phyloP scores from a whole-genome alignment of 1,140 invertebrate species.

The Caenorhabditis remanei region DNA sequence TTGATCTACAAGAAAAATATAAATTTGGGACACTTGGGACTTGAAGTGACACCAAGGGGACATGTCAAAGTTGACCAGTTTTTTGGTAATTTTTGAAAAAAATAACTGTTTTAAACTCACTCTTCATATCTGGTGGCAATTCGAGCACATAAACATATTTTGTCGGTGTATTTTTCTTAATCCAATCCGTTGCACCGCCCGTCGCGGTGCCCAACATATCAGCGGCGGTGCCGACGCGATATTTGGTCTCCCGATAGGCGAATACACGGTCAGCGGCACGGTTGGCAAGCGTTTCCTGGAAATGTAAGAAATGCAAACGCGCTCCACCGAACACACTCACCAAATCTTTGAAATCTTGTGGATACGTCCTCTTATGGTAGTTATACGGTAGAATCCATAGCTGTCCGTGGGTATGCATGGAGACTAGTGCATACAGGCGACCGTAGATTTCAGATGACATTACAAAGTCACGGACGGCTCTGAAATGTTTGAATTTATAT shows the following conservation, averaged over 20 bases:
- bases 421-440: slow-evolving; percentile 71
- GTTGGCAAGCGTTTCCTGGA: slow-evolving; percentile 64
- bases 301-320: too few relatives aligned
- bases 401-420: slow-evolving; percentile 76
- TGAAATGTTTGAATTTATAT: slow-evolving; percentile 56
- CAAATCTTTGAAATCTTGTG: slow-evolving; percentile 72
- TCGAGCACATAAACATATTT: slow-evolving; percentile 77
- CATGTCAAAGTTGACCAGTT: too few relatives aligned
- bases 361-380: slow-evolving; percentile 70
- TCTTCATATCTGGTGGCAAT: slow-evolving; percentile 72
- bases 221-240: slow-evolving; percentile 72
- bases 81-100: too few relatives aligned
- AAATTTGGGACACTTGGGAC: too few relatives aligned
- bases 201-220: slow-evolving; percentile 74
- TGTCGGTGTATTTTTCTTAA: slow-evolving; percentile 73
- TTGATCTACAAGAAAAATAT: too few relatives aligned
- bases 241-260: slow-evolving; percentile 69
- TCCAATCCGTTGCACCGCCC: slow-evolving; percentile 75
- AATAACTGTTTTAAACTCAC: slow-evolving; percentile 39
- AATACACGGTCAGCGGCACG: slow-evolving; percentile 66
- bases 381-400: slow-evolving; percentile 75
- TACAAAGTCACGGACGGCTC: slow-evolving; percentile 74
- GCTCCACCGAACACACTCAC: slow-evolving; percentile 38
- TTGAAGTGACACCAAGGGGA: too few relatives aligned
- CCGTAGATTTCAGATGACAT: slow-evolving; percentile 70